phyloP scores from a whole-genome alignment of 2,888 invertebrate species.

The Luperina testacea region DNA sequence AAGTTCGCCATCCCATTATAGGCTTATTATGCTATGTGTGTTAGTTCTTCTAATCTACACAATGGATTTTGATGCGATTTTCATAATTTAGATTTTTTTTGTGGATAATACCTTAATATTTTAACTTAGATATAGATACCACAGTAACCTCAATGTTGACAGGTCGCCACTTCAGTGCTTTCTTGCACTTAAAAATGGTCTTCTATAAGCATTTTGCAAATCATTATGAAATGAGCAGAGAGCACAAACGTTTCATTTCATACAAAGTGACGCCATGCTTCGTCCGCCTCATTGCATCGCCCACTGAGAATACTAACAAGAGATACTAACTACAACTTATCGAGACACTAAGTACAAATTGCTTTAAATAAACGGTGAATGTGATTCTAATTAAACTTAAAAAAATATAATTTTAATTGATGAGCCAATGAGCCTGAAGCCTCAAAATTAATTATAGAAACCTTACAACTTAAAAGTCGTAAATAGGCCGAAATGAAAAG shows the following conservation, averaged over 20 bases:
- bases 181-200: not conserved
- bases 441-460: slow-evolving; percentile 39
- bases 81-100: not conserved
- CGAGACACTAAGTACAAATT: not conserved
- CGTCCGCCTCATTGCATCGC: not conserved
- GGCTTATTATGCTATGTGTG: not conserved
- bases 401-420: slow-evolving; percentile 19
- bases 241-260: slow-evolving; percentile 1
- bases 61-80: not conserved
- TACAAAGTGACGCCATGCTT: not conserved
- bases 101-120: not conserved
- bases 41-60: not conserved
- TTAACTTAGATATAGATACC: not conserved
- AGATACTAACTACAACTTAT: not conserved
- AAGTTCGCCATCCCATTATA: no score
- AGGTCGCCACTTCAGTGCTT: not conserved
- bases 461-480: slow-evolving; percentile 29
- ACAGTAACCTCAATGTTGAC: not conserved
- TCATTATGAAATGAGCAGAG: not conserved
- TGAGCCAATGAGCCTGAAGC: slow-evolving; percentile 20
- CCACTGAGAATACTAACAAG: slow-evolving; percentile 13
- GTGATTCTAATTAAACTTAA: slow-evolving; percentile 28
- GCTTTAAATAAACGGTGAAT: slow-evolving; percentile 3
- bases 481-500: slow-evolving; percentile 32
- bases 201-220: not conserved